A percentile compares a stretch with the other conserved stretches of the same genome.
phyloP scores from a whole-genome alignment of 2,888 invertebrate genomes.

The Eucera pruinosa region DNA sequence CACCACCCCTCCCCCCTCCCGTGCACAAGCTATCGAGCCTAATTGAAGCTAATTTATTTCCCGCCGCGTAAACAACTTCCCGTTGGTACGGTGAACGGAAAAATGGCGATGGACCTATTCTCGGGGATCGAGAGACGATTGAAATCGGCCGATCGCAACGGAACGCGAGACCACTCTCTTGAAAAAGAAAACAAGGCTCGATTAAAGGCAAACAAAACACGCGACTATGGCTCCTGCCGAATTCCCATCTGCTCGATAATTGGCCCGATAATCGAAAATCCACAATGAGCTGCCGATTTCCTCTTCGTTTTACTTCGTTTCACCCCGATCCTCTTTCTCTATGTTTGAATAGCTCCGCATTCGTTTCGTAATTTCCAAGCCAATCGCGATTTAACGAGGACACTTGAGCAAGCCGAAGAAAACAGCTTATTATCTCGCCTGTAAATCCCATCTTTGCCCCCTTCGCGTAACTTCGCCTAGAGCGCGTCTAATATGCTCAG shows the following conservation, averaged over 20 bases:
- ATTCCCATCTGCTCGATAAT: conserved; percentile 21
- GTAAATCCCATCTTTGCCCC: not conserved
- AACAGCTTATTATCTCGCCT: conserved; percentile 7
- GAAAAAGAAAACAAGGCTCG: conserved; percentile 12
- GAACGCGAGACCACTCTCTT: not conserved
- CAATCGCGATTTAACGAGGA: conserved; percentile 24
- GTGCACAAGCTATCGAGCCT: conserved; percentile 19
- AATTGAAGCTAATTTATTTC: conserved; percentile 46
- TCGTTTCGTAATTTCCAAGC: conserved; percentile 9
- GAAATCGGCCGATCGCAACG: not conserved
- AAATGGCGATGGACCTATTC: not conserved
- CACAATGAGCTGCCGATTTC: conserved; percentile 12
- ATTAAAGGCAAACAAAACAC: conserved; percentile 26
- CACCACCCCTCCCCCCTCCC: not conserved
- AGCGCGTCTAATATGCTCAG: not conserved
- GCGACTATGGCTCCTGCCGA: not conserved
- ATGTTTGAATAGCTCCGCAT: not conserved
- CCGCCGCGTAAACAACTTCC: conserved; percentile 21
- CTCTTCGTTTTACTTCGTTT: not conserved
- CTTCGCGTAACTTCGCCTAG: not conserved
- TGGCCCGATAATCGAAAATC: conserved; percentile 47
- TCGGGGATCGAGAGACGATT: not conserved
- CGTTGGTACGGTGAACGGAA: not conserved
- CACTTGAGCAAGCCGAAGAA: not conserved
- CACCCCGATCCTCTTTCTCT: not conserved